Percentiles rank a stretch among this genome's conserved stretches.
Evolutionary conservation across 2,888 invertebrate genomes (phyloP).

Genomic region (Conistra vaccinii): DNA sequence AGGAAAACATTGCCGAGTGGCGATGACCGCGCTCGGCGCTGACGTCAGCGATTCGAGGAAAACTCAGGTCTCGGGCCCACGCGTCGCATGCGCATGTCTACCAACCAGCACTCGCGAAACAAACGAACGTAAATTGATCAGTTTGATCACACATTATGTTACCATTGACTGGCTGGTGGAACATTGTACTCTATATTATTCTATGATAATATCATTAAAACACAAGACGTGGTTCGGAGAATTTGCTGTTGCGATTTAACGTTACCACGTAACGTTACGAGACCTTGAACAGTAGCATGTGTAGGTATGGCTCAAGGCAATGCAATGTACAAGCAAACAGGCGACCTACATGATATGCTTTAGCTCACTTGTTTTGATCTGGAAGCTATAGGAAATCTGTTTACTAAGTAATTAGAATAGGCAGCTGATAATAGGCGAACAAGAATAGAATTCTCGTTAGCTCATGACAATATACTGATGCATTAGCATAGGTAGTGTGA

Average conservation of each 20-base stretch:
- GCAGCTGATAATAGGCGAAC: constrained; percentile 27
- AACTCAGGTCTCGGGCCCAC: constrained; percentile 76
- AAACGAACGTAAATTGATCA: constrained; percentile 58
- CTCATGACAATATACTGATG: constrained; percentile 3
- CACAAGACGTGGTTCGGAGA: constrained; percentile 62
- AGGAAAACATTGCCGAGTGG: constrained; percentile 80
- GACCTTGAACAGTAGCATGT: constrained; percentile 72
- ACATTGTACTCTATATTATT: constrained; percentile 26
- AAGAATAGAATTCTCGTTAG: constrained; percentile 22
- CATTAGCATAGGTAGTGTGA: constrained; percentile 12
- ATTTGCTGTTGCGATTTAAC: constrained; percentile 60
- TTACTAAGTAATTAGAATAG: constrained; percentile 42
- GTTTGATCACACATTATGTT: constrained; percentile 38
- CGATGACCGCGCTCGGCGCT: constrained; percentile 79
- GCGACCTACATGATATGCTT: constrained; percentile 62
- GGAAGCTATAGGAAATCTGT: constrained; percentile 42
- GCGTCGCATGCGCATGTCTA: constrained; percentile 60
- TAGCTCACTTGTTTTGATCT: constrained; percentile 52
- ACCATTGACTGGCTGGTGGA: constrained; percentile 43
- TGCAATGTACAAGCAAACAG: constrained; percentile 52
- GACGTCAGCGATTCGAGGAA: constrained; percentile 87
- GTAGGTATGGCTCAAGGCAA: constrained; percentile 69
- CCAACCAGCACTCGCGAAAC: constrained; percentile 52
- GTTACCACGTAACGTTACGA: no score
- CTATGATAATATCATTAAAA: constrained; percentile 27